Base-by-base conservation (phyloP, 1,140 invertebrate genomes). In the Drosophila baimaii region DNA sequence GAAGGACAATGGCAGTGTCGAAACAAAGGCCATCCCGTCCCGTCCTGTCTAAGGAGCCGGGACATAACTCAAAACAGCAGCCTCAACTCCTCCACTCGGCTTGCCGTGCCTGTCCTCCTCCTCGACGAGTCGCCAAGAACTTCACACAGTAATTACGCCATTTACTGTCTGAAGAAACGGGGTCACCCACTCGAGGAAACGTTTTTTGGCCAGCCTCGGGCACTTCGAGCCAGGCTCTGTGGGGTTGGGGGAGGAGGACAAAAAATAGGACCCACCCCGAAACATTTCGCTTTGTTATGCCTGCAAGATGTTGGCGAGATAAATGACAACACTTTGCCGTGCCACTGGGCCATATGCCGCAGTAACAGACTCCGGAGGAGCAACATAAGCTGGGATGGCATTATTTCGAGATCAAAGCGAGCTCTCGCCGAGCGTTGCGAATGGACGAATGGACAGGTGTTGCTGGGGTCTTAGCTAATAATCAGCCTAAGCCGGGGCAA, bases 131-230 rank as follows among this genome's bases (percentile, higher is more conserved):
- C 64, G 29, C 76, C 62, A 82, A 64, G 52, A 82, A 71, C 83
- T 82, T 89, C 80, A 77, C 84, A 79, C 80, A 88, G 84, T 88
- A 88, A 89, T 88, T 88, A 88, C 83, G 83, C 80, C 84, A 89
- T 88, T 88, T 89, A 89, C 83, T 83, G 83, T 79, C 84, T 57
- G 13, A 63, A 52, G 49, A 84, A 88, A 88, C 64, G 84, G 72
- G 82, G 82, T 86, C 82, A 88, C 65, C 82, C 75, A 86, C 83
- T 88, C 70, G 66, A 86, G 69, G 56, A 85, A 81, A 23, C 52
- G 52, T 73, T 78, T 82, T 88, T 82, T 47, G 61, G 65, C 56
- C 56, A 74, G 79, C 73, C 73, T 7, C 33, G 49, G 54, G 71
- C 41, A 44, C 41, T 62, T 43, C 74, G 29, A 52, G 46, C 13